A percentile compares a stretch with the other conserved stretches of the same genome.
phyloP scores from a whole-genome alignment of 2,797 vertebrate genomes.

The Sebastes reedi region DNA sequence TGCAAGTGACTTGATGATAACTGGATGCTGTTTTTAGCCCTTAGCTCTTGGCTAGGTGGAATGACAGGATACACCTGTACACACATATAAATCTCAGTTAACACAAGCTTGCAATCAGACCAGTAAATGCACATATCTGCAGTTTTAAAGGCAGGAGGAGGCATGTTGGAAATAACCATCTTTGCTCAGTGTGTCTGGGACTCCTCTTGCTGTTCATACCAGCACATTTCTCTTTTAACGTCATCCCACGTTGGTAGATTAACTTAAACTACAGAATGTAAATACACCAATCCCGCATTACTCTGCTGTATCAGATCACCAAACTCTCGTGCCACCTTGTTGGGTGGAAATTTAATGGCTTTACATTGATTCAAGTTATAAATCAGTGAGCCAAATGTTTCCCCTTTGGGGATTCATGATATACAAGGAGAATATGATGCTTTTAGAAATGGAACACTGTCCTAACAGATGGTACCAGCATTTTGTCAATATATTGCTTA shows the following conservation, averaged over 20 bases:
- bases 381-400: constrained; percentile 3
- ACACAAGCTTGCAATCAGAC: not conserved
- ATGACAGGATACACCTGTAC: not conserved
- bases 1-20: not conserved
- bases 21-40: not conserved
- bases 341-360: not conserved
- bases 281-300: not conserved
- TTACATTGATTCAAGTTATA: constrained; percentile 11
- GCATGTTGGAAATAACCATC: not conserved
- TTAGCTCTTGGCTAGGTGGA: not conserved
- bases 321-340: not conserved
- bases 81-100: not conserved
- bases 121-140: not conserved
- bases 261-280: constrained; percentile 16
- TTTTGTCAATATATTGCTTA: constrained; percentile 18
- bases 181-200: not conserved
- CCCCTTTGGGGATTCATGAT: not conserved
- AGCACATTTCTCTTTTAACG: constrained; percentile 17
- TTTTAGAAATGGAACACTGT: constrained; percentile 24
- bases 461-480: not conserved
- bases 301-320: constrained; percentile 7
- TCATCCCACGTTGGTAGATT: constrained; percentile 22
- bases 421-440: not conserved
- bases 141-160: not conserved
- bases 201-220: constrained; percentile 1